Conservation (phyloP, 2,113 vertebrate genomes). For the Caracal caracal region DNA sequence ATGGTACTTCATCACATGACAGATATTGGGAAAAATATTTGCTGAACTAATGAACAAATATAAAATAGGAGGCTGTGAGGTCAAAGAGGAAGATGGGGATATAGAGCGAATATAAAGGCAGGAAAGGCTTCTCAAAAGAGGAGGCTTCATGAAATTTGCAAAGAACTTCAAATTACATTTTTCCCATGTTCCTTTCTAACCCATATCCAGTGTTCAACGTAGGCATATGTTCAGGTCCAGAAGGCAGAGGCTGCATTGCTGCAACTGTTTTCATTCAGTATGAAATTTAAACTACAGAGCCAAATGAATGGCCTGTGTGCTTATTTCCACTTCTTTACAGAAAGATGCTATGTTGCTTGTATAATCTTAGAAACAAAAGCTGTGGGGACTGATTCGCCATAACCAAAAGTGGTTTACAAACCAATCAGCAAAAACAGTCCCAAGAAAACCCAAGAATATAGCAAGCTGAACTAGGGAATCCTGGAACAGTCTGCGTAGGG, state of each 20-base stretch:
- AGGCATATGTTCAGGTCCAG: not conserved
- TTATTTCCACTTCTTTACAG: constrained; percentile 12
- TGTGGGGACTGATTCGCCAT: not conserved
- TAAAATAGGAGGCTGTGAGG: not conserved
- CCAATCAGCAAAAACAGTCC: not conserved
- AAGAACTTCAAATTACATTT: not conserved
- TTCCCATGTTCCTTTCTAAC: not conserved
- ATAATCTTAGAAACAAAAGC: constrained; percentile 11
- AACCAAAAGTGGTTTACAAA: not conserved
- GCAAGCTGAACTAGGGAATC: not conserved
- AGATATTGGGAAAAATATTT: not conserved
- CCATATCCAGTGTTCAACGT: not conserved
- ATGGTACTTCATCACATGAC: not conserved
- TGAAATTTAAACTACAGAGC: not conserved
- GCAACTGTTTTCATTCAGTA: not conserved
- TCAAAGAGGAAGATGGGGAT: not conserved
- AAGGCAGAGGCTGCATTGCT: not conserved
- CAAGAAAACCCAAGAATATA: not conserved
- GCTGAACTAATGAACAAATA: not conserved
- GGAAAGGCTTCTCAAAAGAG: not conserved
- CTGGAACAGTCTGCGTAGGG: not conserved
- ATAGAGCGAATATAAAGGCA: not conserved
- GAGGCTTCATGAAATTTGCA: not conserved
- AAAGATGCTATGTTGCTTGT: not conserved
- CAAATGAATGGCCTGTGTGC: not conserved